These are phyloP conservation scores for Caligus rogercresseyi DNA, from an alignment of 1,140 invertebrate genomes.

Conservation along the genomic window DNA sequence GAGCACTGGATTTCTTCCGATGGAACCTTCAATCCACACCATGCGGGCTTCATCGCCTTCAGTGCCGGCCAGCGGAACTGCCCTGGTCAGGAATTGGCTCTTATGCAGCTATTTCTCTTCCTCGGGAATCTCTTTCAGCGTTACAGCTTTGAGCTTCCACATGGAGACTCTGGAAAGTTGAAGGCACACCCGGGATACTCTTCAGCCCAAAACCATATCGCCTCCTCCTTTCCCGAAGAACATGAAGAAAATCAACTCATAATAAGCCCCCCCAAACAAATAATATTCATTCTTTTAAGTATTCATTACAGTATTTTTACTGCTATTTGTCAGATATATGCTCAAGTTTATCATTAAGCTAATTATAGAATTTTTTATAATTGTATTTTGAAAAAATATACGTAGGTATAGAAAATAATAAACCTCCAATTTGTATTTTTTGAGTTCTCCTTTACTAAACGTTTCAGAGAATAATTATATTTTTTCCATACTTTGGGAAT, in stretches of 20 bases:
- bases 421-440: too few relatives aligned
- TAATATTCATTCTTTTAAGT: neutral
- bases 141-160: neutral
- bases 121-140: constrained; percentile 5
- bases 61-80: constrained; percentile 1
- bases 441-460: too few relatives aligned
- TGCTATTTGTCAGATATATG: neutral
- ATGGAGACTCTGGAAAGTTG: neutral
- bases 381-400: too few relatives aligned
- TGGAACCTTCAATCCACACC: neutral
- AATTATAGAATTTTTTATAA: neutral
- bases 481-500: too few relatives aligned
- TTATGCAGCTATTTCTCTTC: constrained; percentile 6
- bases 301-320: neutral
- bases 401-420: too few relatives aligned
- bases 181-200: neutral
- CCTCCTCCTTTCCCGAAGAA: neutral
- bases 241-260: neutral
- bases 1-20: constrained; percentile 2
- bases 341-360: neutral
- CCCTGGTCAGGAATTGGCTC: constrained; percentile 1
- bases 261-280: neutral
- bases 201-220: neutral
- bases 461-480: too few relatives aligned
- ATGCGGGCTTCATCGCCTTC: constrained; percentile 9